Evolutionary conservation across 2,888 invertebrate genomes (phyloP).

Genomic region (Trimorus sp.): DNA sequence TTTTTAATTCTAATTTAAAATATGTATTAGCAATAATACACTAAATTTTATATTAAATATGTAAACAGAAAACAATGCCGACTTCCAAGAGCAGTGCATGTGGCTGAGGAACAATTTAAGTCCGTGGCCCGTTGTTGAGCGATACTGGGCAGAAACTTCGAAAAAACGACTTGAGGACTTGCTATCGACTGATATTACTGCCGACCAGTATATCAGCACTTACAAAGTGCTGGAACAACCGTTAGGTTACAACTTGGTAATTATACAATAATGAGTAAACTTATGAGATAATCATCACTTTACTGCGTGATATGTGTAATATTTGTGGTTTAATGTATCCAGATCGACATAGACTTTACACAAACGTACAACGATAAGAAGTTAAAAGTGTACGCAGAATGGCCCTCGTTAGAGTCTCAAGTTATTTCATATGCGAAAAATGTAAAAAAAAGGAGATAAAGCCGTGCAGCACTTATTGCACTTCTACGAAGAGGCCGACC

Average conservation of each 20-base stretch:
- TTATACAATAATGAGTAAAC: neutral
- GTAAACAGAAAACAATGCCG: neutral
- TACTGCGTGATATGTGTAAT: neutral
- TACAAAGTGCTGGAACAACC: slow-evolving; percentile 35
- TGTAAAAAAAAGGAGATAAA: neutral
- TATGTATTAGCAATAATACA: no score
- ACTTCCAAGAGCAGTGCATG: slow-evolving; percentile 3
- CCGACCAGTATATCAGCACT: neutral
- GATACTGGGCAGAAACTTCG: slow-evolving; percentile 48
- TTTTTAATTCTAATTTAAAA: no score
- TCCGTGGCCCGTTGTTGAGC: slow-evolving; percentile 55
- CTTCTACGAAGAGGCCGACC: neutral
- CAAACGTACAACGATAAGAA: slow-evolving; percentile 13
- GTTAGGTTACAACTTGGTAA: slow-evolving; percentile 17
- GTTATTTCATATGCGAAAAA: neutral
- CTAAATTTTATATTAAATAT: no score
- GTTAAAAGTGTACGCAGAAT: slow-evolving; percentile 18
- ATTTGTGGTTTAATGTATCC: neutral
- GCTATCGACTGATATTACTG: neutral
- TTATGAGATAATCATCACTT: neutral
- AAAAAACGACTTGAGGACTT: slow-evolving; percentile 37
- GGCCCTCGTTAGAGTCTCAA: slow-evolving; percentile 12
- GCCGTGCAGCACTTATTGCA: neutral
- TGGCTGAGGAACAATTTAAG: slow-evolving; percentile 32
- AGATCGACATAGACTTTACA: slow-evolving; percentile 38